Evolutionary conservation across 2,113 vertebrate genomes (phyloP).

Genomic region (Misgurnus mizolepis): DNA sequence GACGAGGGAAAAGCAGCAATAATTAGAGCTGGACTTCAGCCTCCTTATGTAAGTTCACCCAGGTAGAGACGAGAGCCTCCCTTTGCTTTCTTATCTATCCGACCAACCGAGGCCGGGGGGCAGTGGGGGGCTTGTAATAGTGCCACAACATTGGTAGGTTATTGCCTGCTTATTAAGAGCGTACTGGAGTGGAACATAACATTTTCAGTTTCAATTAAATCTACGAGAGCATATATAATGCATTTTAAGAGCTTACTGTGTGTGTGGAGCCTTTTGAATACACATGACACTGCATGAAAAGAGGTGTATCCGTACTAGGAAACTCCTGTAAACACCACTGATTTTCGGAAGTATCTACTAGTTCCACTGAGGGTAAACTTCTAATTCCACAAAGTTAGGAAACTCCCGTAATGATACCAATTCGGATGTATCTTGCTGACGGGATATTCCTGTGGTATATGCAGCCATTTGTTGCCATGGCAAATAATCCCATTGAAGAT

Average conservation of each 20-base stretch:
- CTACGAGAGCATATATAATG: slow-evolving; percentile 73
- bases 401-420: too few relatives aligned
- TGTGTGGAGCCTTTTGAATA: slow-evolving; percentile 62
- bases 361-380: too few relatives aligned
- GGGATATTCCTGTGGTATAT: too few relatives aligned
- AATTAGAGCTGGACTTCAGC: slow-evolving; percentile 51
- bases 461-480: too few relatives aligned
- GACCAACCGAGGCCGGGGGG: slow-evolving; percentile 47
- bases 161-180: slow-evolving; percentile 71
- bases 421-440: too few relatives aligned
- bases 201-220: slow-evolving; percentile 82
- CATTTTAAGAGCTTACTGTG: slow-evolving; percentile 61
- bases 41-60: slow-evolving; percentile 41
- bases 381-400: too few relatives aligned
- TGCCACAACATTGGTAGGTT: slow-evolving; percentile 65
- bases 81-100: slow-evolving; percentile 49
- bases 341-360: too few relatives aligned
- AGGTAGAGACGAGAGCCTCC: slow-evolving; percentile 50
- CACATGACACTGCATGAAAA: too few relatives aligned
- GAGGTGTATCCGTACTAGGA: too few relatives aligned
- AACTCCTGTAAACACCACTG: too few relatives aligned
- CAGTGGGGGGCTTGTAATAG: slow-evolving; percentile 66
- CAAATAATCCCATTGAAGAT: too few relatives aligned
- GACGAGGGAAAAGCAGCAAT: slow-evolving; percentile 50
- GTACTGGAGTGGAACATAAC: slow-evolving; percentile 76